A percentile compares a stretch with the other conserved stretches of the same genome.
Evolutionary conservation across 2,797 vertebrate genomes (phyloP).

Genomic region (Spondyliosoma cantharus): DNA sequence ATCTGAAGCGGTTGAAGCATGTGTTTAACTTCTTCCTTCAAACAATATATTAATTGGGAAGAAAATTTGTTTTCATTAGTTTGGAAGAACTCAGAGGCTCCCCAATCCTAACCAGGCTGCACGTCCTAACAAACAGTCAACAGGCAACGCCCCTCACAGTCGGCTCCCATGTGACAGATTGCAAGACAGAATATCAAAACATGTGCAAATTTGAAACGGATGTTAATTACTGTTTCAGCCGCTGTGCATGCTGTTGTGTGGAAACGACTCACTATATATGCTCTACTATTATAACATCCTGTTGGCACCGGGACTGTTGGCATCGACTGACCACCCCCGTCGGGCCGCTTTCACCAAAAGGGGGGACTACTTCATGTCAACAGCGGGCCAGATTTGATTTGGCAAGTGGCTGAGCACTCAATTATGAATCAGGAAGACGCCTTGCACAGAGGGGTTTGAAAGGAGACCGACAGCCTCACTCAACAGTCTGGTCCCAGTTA

Average conservation of each 20-base stretch:
- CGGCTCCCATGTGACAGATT: conserved; percentile 61
- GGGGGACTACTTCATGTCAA: conserved; percentile 55
- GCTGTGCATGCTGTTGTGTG: conserved; percentile 52
- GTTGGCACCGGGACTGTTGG: conserved; percentile 71
- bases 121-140: conserved; percentile 50
- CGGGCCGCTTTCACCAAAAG: conserved; percentile 43
- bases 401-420: conserved; percentile 43
- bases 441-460: conserved; percentile 51
- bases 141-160: conserved; percentile 50
- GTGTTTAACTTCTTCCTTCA: too few relatives aligned
- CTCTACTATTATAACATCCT: conserved; percentile 78
- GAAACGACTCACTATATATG: conserved; percentile 64
- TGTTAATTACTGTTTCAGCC: conserved; percentile 65
- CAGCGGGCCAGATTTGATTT: conserved; percentile 63
- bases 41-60: conserved; percentile 34
- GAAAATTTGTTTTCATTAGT: conserved; percentile 33
- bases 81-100: conserved; percentile 27
- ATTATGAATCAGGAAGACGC: conserved; percentile 68
- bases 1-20: too few relatives aligned
- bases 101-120: conserved; percentile 38
- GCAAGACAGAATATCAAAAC: conserved; percentile 71
- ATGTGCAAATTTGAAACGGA: conserved; percentile 67
- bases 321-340: conserved; percentile 67
- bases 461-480: conserved; percentile 61
- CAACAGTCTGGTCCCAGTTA: conserved; percentile 61